These are phyloP conservation scores for roundworm (Caenorhabditis elegans) DNA, from an alignment of 1,140 invertebrate genomes.

Conservation along the genomic window DNA sequence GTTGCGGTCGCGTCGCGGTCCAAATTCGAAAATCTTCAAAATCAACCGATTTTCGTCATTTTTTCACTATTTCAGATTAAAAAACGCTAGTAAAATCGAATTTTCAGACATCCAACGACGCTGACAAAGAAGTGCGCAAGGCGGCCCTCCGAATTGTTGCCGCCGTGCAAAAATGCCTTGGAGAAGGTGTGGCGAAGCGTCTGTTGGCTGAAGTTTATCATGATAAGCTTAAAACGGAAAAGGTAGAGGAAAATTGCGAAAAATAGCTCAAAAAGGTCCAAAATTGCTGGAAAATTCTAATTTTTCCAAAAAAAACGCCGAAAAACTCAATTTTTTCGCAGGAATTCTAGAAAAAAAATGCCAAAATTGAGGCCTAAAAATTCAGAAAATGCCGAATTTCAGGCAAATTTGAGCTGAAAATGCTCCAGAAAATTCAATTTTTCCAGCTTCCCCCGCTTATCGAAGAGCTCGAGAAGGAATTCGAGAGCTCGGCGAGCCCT, in stretches of 20 bases:
- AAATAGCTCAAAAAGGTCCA: neutral
- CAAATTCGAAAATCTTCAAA: too few relatives aligned
- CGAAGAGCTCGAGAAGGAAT: neutral
- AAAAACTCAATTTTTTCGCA: too few relatives aligned
- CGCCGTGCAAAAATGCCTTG: neutral
- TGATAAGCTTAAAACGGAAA: slow-evolving; percentile 13
- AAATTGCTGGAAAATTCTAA: too few relatives aligned
- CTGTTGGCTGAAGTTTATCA: neutral
- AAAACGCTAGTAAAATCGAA: too few relatives aligned
- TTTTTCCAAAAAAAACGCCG: too few relatives aligned
- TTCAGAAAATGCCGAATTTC: too few relatives aligned
- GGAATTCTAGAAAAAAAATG: too few relatives aligned
- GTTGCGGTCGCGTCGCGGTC: too few relatives aligned
- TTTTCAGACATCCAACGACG: neutral
- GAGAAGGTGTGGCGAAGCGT: neutral
- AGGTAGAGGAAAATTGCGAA: neutral
- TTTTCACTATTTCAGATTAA: too few relatives aligned
- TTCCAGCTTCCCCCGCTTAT: slow-evolving; percentile 36
- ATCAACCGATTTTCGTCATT: too few relatives aligned
- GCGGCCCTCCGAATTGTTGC: neutral
- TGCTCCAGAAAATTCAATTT: slow-evolving; percentile 28
- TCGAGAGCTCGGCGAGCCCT: neutral
- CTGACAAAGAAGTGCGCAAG: slow-evolving; percentile 13
- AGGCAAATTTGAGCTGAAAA: too few relatives aligned
- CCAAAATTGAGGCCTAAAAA: too few relatives aligned